A percentile compares a stretch with the other conserved stretches of the same genome.
phyloP scores from a whole-genome alignment of 2,888 invertebrate genomes.

The Clitarchus hookeri region DNA sequence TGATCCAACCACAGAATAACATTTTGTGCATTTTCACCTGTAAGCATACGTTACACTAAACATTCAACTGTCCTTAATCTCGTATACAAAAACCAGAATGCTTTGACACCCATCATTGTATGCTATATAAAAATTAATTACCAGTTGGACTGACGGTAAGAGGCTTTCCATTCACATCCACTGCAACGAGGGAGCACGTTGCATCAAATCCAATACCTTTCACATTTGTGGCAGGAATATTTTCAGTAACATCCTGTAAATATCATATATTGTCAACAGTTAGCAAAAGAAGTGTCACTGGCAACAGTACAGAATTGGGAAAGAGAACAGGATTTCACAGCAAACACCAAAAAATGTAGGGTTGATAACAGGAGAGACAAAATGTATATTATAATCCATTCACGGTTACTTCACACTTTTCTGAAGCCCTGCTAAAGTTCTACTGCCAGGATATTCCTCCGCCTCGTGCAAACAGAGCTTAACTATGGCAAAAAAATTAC shows the following conservation, averaged over 20 bases:
- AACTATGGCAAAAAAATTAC: too few relatives aligned
- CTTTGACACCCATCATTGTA: not conserved
- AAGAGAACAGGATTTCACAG: not conserved
- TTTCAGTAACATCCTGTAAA: conserved; percentile 64
- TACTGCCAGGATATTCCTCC: too few relatives aligned
- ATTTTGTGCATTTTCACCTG: conserved; percentile 73
- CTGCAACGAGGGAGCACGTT: conserved; percentile 87
- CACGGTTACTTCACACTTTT: too few relatives aligned
- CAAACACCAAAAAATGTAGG: too few relatives aligned
- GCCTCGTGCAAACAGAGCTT: too few relatives aligned
- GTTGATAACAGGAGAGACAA: too few relatives aligned
- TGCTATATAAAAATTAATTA: conserved; percentile 46
- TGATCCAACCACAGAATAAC: conserved; percentile 94
- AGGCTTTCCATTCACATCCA: conserved; percentile 72
- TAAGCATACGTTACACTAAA: not conserved
- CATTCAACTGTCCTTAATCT: not conserved
- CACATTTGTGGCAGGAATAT: conserved; percentile 61
- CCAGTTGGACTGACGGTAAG: conserved; percentile 71
- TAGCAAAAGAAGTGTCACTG: too few relatives aligned
- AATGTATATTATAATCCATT: too few relatives aligned
- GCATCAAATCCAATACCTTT: conserved; percentile 94
- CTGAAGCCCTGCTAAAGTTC: too few relatives aligned
- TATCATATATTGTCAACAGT: too few relatives aligned
- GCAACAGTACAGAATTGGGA: not conserved
- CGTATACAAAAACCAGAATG: conserved; percentile 6